phyloP scores from a whole-genome alignment of 2,113 vertebrate species.

The Megaleporinus macrocephalus region DNA sequence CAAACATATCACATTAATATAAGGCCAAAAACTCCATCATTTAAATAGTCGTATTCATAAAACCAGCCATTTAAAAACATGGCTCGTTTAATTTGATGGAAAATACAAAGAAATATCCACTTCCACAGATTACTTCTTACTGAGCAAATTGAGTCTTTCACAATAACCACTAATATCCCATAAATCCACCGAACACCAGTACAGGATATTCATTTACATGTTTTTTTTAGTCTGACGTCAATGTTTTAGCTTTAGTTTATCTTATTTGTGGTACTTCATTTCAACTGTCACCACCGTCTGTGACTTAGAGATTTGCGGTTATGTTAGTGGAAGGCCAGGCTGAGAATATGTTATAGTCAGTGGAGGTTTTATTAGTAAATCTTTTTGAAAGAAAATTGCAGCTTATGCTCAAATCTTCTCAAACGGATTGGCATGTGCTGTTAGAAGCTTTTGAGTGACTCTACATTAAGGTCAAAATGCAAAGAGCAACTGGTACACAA shows the following conservation, averaged over 20 bases:
- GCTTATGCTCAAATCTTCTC: neutral
- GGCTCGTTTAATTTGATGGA: neutral
- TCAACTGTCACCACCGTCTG: neutral
- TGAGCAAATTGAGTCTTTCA: neutral
- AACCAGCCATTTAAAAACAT: neutral
- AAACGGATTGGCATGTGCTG: neutral
- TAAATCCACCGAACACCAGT: neutral
- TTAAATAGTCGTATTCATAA: neutral
- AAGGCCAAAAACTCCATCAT: too few species aligned
- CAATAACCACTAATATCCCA: neutral
- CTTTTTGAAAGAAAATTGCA: neutral
- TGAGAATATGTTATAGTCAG: neutral
- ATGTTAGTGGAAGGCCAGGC: neutral
- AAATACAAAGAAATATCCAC: neutral
- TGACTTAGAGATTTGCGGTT: neutral
- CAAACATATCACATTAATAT: neutral
- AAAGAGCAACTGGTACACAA: neutral
- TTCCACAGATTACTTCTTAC: neutral
- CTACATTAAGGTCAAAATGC: neutral
- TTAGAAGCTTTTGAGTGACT: neutral
- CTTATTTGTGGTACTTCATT: neutral
- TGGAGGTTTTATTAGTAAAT: neutral
- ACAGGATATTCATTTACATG: neutral
- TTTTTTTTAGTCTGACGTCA: neutral
- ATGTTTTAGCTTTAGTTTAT: neutral